Evolutionary conservation across 2,797 vertebrate genomes (phyloP).

Genomic region (Pseudocheirus occidentalis): DNA sequence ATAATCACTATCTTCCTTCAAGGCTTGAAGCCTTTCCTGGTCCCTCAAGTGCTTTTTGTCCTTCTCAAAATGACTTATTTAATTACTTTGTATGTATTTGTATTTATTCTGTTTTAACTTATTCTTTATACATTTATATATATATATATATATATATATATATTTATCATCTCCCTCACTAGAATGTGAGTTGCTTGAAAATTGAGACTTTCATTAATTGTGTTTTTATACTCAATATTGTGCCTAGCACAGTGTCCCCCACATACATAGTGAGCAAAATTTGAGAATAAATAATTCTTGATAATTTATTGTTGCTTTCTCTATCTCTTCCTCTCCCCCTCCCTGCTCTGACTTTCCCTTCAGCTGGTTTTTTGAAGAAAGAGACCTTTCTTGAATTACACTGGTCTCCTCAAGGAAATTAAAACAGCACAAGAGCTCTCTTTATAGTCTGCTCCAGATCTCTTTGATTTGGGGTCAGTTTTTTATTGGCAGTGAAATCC

Average conservation of each 20-base stretch:
- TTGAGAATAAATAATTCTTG: not conserved
- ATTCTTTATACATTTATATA: too few relatives aligned
- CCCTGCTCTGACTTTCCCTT: not conserved
- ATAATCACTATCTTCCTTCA: too few relatives aligned
- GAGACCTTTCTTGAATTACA: not conserved
- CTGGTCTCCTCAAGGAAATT: not conserved
- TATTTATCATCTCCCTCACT: not conserved
- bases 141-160: too few relatives aligned
- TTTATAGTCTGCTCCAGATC: not conserved
- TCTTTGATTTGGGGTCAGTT: accelerated
- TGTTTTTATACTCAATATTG: not conserved
- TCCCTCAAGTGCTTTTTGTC: not conserved
- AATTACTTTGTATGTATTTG: not conserved
- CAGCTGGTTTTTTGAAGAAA: not conserved
- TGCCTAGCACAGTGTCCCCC: not conserved
- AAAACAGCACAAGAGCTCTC: not conserved
- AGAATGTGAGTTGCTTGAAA: not conserved
- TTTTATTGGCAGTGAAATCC: not conserved
- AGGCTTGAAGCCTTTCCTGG: not conserved
- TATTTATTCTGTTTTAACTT: not conserved
- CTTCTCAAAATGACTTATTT: not conserved
- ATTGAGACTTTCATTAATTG: not conserved
- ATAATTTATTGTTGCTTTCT: not conserved
- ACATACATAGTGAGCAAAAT: not conserved
- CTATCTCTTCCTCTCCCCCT: too few relatives aligned